Conservation (phyloP, 2,113 vertebrate species). For the Peromyscus polionotus region DNA sequence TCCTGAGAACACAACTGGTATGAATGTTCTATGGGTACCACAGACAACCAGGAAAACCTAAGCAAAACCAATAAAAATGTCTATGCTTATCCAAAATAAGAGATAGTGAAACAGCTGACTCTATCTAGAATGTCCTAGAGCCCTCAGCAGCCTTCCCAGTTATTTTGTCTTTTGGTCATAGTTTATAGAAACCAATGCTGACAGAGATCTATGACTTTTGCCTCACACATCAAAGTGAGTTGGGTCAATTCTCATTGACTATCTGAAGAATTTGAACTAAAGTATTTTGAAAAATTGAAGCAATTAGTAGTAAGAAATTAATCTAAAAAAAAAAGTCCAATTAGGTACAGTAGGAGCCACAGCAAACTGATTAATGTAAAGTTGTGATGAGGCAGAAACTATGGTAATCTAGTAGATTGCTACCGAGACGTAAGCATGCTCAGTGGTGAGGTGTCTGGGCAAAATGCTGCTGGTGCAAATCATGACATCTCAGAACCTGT, state of each 20-base stretch:
- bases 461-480: background rate
- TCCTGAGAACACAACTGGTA: background rate
- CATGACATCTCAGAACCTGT: background rate
- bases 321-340: background rate
- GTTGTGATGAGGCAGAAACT: background rate
- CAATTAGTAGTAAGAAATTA: background rate
- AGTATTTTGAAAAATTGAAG: background rate
- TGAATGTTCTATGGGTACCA: background rate
- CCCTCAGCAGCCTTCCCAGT: background rate
- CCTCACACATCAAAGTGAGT: background rate
- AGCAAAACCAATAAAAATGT: background rate
- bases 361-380: background rate
- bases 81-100: background rate
- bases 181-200: background rate
- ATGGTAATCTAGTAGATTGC: background rate
- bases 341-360: background rate
- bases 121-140: background rate
- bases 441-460: background rate
- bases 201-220: slow-evolving; percentile 6
- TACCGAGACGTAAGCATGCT: background rate
- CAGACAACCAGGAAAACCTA: background rate
- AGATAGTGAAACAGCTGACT: background rate
- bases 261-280: slow-evolving; percentile 23
- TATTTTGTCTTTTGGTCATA: background rate
- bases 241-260: background rate